Base-by-base conservation (phyloP, 2,888 invertebrate species). In the Chaetogeoica ovagalla region DNA sequence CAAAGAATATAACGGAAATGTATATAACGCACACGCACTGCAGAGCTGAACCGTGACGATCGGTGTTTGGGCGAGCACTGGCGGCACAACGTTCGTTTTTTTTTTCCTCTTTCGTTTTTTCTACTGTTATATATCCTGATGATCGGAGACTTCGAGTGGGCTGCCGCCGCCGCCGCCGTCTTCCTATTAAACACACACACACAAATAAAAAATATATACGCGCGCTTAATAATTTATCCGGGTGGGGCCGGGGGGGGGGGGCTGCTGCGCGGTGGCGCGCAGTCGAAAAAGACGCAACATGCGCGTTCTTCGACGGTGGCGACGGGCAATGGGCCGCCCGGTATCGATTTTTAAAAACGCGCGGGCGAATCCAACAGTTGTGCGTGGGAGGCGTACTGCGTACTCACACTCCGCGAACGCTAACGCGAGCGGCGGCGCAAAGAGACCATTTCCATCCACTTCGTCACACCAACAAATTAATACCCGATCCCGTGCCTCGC, bases 351-450 rank as follows among this genome's bases (percentile, higher is more conserved):
- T 71, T 21, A 30, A 30, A 4, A 52, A 69, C 55, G 39, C 23
- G 5, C 23, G 5, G 52, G 63, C 70, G 55, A 79, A 71, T 79
- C 70, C 79, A 79, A 79, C 79, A 79, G 79, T 79, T 79, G 70
- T 71, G 79, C 79, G 79, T 79, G 70, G 79, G 79, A 43, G 79
- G 13, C 68, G 1, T 19, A n/a, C 37, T 5, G 9, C 43, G 5
- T 39, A 11, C 5, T 9, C 60, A n/a, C 60, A n/a, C 62, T 4
- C 60, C 48, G 13, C 48, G 37, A 39, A 30, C n/a, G n/a, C n/a
- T 30, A 30, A 30, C 30, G 30, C 30, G 30, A 30, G 30, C 30
- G 30, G 30, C 30, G 2, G 30, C n/a, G 30, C 2, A 30, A 30
- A 30, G 2, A 4, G 30, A 30, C 30, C n/a, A n/a, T n/a, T n/a